These are phyloP conservation scores for Euwallacea similis DNA, from an alignment of 1,140 invertebrate genomes.

Conservation along the genomic window DNA sequence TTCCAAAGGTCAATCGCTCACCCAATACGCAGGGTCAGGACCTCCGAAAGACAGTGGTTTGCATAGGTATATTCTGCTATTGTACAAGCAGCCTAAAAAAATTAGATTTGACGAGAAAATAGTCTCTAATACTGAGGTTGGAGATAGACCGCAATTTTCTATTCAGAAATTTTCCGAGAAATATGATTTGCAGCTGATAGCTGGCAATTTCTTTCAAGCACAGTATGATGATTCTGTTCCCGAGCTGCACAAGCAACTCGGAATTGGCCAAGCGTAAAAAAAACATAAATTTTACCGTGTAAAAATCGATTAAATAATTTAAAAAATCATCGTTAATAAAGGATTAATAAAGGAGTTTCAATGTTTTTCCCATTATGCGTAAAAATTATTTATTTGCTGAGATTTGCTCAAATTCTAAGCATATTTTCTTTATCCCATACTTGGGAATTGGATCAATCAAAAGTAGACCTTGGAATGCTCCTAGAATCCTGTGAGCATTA, in stretches of 20 bases:
- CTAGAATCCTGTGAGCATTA: too few relatives aligned
- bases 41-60: constrained; percentile 80
- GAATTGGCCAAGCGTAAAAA: neutral
- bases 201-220: constrained; percentile 89
- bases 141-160: constrained; percentile 61
- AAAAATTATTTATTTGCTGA: too few relatives aligned
- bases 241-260: constrained; percentile 68
- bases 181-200: constrained; percentile 81
- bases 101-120: constrained; percentile 69
- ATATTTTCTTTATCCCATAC: too few relatives aligned
- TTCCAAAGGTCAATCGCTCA: constrained; percentile 65
- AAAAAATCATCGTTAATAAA: too few relatives aligned
- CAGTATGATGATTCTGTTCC: constrained; percentile 80
- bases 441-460: too few relatives aligned
- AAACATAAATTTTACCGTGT: neutral
- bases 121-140: constrained; percentile 51
- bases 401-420: too few relatives aligned
- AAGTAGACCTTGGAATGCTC: too few relatives aligned
- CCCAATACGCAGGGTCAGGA: constrained; percentile 82
- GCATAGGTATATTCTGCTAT: constrained; percentile 87
- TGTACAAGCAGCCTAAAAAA: constrained; percentile 81
- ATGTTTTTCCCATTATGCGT: too few relatives aligned
- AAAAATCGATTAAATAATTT: too few relatives aligned
- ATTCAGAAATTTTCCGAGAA: constrained; percentile 81
- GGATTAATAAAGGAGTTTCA: too few relatives aligned